A percentile compares a stretch with the other conserved stretches of the same genome.
These are phyloP conservation scores for Serranus cabrilla DNA, from an alignment of 2,797 vertebrate genomes.

Conservation along the genomic window DNA sequence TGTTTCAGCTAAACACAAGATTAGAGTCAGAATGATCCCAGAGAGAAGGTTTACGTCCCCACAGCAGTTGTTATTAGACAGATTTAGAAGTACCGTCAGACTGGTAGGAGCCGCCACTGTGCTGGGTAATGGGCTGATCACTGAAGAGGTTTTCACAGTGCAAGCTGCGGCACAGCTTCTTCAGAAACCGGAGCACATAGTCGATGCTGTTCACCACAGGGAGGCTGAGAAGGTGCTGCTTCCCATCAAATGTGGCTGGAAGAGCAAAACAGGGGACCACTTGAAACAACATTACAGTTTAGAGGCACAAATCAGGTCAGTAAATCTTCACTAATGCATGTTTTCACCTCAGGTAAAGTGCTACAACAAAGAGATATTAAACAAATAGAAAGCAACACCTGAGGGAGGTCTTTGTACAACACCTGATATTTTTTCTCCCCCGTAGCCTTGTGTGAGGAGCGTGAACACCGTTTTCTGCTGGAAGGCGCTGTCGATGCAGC, in stretches of 20 bases:
- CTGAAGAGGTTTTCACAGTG: conserved; percentile 98
- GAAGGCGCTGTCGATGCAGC: conserved; percentile 96
- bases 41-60: neutral
- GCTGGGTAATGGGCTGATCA: conserved; percentile 92
- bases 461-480: conserved; percentile 96
- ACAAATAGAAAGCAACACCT: conserved; percentile 68
- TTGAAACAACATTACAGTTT: conserved; percentile 38
- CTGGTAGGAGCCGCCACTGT: conserved; percentile 77
- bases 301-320: conserved; percentile 12
- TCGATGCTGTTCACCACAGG: conserved; percentile 96
- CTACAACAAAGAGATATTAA: conserved; percentile 33
- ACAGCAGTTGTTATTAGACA: neutral
- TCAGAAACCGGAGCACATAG: conserved; percentile 95
- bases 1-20: conserved; percentile 82
- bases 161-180: conserved; percentile 96
- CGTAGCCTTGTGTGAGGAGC: conserved; percentile 95
- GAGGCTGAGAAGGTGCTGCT: conserved; percentile 94
- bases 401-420: conserved; percentile 72
- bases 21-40: neutral
- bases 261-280: conserved; percentile 60
- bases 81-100: conserved; percentile 76
- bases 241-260: conserved; percentile 95
- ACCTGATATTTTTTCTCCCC: conserved; percentile 96
- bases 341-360: conserved; percentile 32
- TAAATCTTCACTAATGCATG: conserved; percentile 12